Evolutionary conservation across 2,113 vertebrate species (phyloP).

Genomic region (Spea bombifrons): DNA sequence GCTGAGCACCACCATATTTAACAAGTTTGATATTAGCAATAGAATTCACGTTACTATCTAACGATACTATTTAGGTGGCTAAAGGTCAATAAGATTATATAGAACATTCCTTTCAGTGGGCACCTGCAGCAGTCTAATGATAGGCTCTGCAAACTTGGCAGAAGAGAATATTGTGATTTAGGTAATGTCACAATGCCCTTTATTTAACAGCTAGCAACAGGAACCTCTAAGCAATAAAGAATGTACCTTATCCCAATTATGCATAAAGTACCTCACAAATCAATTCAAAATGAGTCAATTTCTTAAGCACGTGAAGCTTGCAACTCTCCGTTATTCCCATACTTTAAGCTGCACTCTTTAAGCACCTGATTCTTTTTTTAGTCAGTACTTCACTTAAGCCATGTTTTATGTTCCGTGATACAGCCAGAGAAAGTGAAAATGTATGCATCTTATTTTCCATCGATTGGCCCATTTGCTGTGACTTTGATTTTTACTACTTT

Average conservation of each 20-base stretch:
- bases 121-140: conserved; percentile 30
- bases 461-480: conserved; percentile 11
- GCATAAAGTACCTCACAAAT: conserved; percentile 26
- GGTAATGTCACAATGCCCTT: conserved; percentile 26
- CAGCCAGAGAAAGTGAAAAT: conserved; percentile 24
- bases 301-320: conserved; percentile 26
- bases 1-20: too few species aligned
- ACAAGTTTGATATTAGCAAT: too few species aligned
- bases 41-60: not conserved
- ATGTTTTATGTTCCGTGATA: conserved; percentile 17
- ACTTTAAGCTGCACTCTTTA: conserved; percentile 29
- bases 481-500: conserved; percentile 30
- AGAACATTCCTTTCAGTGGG: not conserved
- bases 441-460: conserved; percentile 22
- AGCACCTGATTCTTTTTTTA: conserved; percentile 11
- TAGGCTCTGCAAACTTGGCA: not conserved
- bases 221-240: not conserved
- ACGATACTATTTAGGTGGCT: conserved; percentile 4
- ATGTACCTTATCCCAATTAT: conserved; percentile 33
- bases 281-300: conserved; percentile 30
- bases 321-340: conserved; percentile 24
- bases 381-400: conserved; percentile 13
- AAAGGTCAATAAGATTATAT: not conserved
- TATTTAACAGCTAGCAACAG: conserved; percentile 10
- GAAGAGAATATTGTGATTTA: conserved; percentile 16